Evolutionary conservation across 2,888 invertebrate genomes (phyloP), one percentile per base, ranked within the genome.

Genomic region (Labia minor): DNA sequence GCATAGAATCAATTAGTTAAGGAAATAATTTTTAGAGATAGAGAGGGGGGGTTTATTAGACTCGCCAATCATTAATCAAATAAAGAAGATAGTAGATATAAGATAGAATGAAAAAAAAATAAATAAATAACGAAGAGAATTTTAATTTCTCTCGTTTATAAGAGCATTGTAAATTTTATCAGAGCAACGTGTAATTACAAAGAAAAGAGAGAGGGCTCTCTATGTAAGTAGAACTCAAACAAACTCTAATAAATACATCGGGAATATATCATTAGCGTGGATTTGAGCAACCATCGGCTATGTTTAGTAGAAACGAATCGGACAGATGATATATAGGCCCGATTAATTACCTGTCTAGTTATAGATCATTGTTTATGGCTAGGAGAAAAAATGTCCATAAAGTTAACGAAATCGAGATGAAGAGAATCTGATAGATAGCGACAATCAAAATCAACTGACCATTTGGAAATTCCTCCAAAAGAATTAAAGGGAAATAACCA

Each of bases 91-190:
- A 49, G 49, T 49, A 49, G 14, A 49, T 49, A 8, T 49, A 49
- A 16, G 16, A 11, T n/a, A 49, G 49, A 49, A n/a, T 49, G 49
- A 49, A 49, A 49, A 49, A 49, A 49, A 49, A 49, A 49, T n/a
- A 16, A 49, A 49, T 16, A 26, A 26, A 26, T 26, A 26, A 26
- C 26, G 26, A 26, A 16, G 49, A 49, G 49, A 49, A 49, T 49
- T 49, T 49, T 49, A 49, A 49, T 49, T 49, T 49, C 49, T 49
- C 49, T 16, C 14, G n/a, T 49, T 49, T 49, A 49, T 49, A 49
- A 49, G 49, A 49, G 49, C 49, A 49, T 49, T 49, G 49, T 49
- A 49, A 49, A 49, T 49, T 49, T 49, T 49, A 49, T 49, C 49
- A 49, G 49, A 49, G 49, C 49, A 49, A 14, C 49, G n/a, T 49